Base-by-base conservation (phyloP, 2,113 vertebrate species). In the Eira barbara region DNA sequence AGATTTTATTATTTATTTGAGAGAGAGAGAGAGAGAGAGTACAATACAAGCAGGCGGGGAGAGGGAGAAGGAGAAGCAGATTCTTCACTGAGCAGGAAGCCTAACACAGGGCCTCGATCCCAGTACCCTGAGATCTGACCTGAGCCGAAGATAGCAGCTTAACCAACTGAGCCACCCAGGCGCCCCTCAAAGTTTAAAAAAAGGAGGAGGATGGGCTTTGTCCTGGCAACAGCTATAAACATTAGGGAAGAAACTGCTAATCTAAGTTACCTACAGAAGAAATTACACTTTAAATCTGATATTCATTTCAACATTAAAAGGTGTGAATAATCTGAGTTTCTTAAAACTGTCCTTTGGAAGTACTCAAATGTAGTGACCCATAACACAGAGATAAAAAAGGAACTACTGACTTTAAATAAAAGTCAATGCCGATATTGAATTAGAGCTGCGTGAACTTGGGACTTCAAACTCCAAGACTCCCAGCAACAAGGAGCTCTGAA, bases 321-420 rank as follows among this genome's bases (percentile, higher is more conserved):
- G 4, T 9, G 34, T 86, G 69, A n/a, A 83, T 47, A 96, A 80
- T 91, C 86, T 69, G 31, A 91, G 34, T 88, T 92, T 94, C 80
- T 92, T 79, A 89, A 78, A 83, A 94, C 29, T 78, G 69, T 61
- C 18, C 67, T 92, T 94, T 74, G 67, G 25, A 83, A 73, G 81
- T n/a, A 80, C 31, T 90, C 55, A 83, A 84, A 79, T 31, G 8
- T 47, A 88, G 31, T 79, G 63, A 92, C 21, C 45, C 42, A 11
- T 57, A 73, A 91, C 27, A 89, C 29, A 93, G 39, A 79, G 23
- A 17, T 65, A 78, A 29, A 65, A 91, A 76, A 96, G n/a, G 61
- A 90, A 93, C 61, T 92, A 78, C 34, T 29, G 49, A 86, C 21
- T 91, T 42, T 86, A 96, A 86, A 67, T 67, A 25, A 91, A 95